These are phyloP conservation scores for Catharus ustulatus DNA, from an alignment of 2,797 vertebrate species.

Conservation along the genomic window DNA sequence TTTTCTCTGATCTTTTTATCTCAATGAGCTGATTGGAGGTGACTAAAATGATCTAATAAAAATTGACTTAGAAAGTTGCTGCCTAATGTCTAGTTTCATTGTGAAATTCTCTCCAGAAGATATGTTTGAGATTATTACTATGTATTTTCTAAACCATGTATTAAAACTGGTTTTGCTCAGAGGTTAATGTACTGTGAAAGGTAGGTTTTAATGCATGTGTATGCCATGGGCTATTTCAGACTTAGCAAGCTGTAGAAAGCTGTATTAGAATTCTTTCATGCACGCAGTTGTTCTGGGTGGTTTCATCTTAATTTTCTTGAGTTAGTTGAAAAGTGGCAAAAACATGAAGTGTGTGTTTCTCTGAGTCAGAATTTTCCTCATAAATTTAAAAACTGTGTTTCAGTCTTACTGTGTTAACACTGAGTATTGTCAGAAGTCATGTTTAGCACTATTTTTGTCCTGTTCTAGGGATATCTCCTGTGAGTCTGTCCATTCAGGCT, in stretches of 20 bases:
- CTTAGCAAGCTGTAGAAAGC: neutral
- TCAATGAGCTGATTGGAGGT: accelerated
- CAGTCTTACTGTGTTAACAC: neutral
- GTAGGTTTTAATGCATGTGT: neutral
- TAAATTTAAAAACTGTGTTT: neutral
- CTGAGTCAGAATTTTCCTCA: neutral
- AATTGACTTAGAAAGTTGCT: neutral
- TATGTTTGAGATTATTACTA: neutral
- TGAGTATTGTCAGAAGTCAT: neutral
- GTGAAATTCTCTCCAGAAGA: neutral
- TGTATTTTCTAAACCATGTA: neutral
- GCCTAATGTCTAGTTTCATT: neutral
- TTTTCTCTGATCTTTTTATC: neutral
- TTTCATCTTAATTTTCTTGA: neutral
- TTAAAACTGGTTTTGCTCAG: neutral
- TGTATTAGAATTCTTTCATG: neutral
- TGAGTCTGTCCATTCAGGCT: neutral
- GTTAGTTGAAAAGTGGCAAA: neutral
- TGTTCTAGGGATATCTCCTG: neutral
- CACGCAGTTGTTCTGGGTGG: neutral
- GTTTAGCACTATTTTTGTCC: neutral
- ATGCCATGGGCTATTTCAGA: neutral
- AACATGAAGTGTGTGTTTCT: neutral
- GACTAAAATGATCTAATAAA: neutral
- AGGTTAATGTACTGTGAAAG: neutral